These are phyloP conservation scores for Electrophaes corylata DNA, from an alignment of 2,888 invertebrate genomes.

Conservation along the genomic window DNA sequence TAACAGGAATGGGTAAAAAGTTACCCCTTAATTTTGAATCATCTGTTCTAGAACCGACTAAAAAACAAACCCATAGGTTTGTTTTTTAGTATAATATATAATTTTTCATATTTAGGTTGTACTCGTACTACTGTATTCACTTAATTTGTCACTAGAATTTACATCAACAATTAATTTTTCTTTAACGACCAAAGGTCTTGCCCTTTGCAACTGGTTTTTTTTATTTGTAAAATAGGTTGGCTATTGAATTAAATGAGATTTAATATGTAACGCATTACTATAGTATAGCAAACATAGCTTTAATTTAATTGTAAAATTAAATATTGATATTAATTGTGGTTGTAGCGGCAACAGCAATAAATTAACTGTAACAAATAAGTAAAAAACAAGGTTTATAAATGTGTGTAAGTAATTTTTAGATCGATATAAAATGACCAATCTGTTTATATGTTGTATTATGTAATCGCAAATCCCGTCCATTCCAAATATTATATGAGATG, in stretches of 20 bases:
- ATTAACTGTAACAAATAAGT: neutral
- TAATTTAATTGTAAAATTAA: constrained; percentile 30
- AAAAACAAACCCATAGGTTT: too few species aligned
- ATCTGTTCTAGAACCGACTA: too few species aligned
- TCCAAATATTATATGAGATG: constrained; percentile 31
- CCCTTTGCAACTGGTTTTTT: too few species aligned
- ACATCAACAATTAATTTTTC: too few species aligned
- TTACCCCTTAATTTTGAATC: too few species aligned
- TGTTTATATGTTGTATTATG: neutral
- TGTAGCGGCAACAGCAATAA: constrained; percentile 20
- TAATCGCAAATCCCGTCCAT: constrained; percentile 25
- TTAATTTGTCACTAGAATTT: too few species aligned
- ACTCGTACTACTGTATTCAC: too few species aligned
- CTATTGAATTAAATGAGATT: constrained; percentile 1
- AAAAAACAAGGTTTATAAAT: neutral
- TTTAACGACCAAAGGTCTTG: too few species aligned
- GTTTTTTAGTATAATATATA: too few species aligned
- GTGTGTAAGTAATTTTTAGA: constrained; percentile 4
- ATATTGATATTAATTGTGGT: constrained; percentile 10
- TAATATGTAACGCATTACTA: neutral
- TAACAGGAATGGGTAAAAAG: too few species aligned
- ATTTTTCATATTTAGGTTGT: too few species aligned
- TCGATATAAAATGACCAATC: neutral
- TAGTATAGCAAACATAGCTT: constrained; percentile 35
- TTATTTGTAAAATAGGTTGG: neutral